These are phyloP conservation scores for Taurulus bubalis DNA, from an alignment of 2,113 vertebrate genomes.

Conservation along the genomic window DNA sequence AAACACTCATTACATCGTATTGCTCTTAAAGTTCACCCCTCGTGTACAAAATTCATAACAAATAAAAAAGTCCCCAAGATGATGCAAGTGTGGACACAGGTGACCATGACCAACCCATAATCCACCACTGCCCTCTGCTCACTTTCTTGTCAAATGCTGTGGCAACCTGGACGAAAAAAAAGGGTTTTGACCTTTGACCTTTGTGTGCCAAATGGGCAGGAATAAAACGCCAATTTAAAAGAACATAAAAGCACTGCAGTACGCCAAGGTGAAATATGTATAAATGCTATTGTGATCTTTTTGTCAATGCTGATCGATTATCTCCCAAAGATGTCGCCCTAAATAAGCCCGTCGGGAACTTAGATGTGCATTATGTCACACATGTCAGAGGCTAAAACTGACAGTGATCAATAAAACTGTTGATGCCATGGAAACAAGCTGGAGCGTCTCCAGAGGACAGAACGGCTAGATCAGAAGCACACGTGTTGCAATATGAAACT, in stretches of 20 bases:
- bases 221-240: neutral
- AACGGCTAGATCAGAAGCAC: neutral
- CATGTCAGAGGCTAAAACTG: neutral
- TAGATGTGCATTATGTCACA: conserved; percentile 23
- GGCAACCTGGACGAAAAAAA: neutral
- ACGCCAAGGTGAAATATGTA: neutral
- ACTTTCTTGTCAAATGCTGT: neutral
- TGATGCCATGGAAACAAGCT: conserved; percentile 26
- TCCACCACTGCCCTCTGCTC: no score
- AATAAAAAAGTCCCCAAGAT: neutral
- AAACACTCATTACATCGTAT: neutral
- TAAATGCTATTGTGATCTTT: neutral
- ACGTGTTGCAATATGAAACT: neutral
- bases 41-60: neutral
- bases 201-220: neutral
- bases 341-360: conserved; percentile 14
- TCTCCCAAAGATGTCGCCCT: neutral
- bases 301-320: neutral
- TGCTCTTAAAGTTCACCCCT: neutral
- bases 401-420: neutral
- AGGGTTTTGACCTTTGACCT: neutral
- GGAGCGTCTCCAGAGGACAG: neutral
- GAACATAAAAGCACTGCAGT: neutral
- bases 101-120: no score
- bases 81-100: neutral